Percentiles rank a stretch among this genome's conserved stretches.
Evolutionary conservation across 2,797 vertebrate genomes (phyloP).

Genomic region (Catamblyrhynchus diadema): DNA sequence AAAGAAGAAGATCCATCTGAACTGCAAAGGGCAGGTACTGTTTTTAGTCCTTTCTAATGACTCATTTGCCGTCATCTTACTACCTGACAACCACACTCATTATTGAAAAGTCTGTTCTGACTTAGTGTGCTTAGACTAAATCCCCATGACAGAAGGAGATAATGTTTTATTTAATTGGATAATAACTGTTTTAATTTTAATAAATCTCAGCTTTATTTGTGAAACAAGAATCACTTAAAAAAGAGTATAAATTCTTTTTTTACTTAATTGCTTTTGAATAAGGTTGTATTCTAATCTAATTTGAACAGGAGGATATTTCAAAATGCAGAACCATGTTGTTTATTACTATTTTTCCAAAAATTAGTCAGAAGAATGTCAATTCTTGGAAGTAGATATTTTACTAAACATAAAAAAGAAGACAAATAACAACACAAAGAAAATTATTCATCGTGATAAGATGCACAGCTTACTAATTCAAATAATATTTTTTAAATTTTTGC

Average conservation of each 20-base stretch:
- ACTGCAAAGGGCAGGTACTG: neutral
- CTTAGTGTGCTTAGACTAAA: neutral
- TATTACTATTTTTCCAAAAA: neutral
- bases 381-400: neutral
- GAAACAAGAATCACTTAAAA: neutral
- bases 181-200: neutral
- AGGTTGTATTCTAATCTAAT: neutral
- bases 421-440: neutral
- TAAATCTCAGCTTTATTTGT: slow-evolving; percentile 15
- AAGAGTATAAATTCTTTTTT: neutral
- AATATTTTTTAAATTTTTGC: neutral
- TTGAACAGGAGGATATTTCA: neutral
- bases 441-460: neutral
- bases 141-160: neutral
- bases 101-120: neutral
- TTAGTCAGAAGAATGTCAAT: neutral
- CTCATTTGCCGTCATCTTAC: neutral
- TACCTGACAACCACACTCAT: neutral
- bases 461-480: neutral
- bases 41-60: neutral
- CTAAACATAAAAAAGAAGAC: neutral
- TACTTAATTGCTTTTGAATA: neutral
- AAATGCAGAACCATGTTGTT: neutral
- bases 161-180: slow-evolving; percentile 25
- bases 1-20: neutral